Evolutionary conservation across 2,888 invertebrate species (phyloP), one percentile per base, ranked within the genome.

Genomic region (Pseudolycoriella hygida): DNA sequence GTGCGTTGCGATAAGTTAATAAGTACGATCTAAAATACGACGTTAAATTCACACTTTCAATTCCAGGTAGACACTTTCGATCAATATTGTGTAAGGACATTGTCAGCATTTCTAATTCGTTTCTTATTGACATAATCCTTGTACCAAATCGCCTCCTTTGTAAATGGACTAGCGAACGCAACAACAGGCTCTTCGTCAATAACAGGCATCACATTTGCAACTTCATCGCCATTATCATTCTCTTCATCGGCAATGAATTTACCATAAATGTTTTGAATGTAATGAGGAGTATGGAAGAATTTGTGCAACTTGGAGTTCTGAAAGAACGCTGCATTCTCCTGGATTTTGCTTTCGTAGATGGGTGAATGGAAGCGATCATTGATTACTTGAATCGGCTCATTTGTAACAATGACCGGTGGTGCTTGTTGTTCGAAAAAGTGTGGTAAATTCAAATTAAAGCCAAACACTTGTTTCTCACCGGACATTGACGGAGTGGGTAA

Each of bases 81-180:
- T 25, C 8, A 25, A 25, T 25, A 25, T 4, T 25, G 5, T 25
- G 8, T 25, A 25, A 25, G 8, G 8, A 25, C 25, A 8, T 8
- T 25, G 25, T 25, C 8, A 4, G 25, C 25, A 25, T 25, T 25
- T 8, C 25, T 25, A 25, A 25, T 8, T 14, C 34, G 4, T 34
- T 44, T 48, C 12, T 41, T 30, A 19, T 40, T 31, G 3, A 45
- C 3, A 32, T 41, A 14, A 14, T 49, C 45, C 15, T 47, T 46
- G 34, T 49, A 51, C 49, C 49, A 51, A 11, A 39, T 30, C 1
- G 51, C 46, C 43, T 51, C 49, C 40, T 42, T 48, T 17, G 49
- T 48, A 5, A 44, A 38, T 12, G 46, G 45, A 20, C 25, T 31
- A 3, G 12, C 20, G 12, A 34, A 10, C n/a, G 11, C 17, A 2